Evolutionary conservation across 1,140 invertebrate genomes (phyloP).

Genomic region (Parasteatoda tepidariorum): DNA sequence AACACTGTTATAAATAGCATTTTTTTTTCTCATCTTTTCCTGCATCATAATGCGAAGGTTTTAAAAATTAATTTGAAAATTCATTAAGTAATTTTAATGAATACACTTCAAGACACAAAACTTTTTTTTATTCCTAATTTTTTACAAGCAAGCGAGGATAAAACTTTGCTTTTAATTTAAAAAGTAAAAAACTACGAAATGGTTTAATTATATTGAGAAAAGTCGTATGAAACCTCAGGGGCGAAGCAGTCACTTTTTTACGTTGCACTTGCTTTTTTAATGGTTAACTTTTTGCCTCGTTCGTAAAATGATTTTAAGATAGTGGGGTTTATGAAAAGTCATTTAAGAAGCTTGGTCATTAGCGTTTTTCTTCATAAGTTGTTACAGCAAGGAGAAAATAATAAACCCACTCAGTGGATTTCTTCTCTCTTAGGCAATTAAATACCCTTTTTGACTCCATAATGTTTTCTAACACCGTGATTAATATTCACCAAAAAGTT

Average conservation of each 20-base stretch:
- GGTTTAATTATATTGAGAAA: slow-evolving; percentile 49
- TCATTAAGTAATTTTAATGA: background rate
- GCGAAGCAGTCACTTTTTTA: slow-evolving; percentile 8
- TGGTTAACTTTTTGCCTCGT: slow-evolving; percentile 8
- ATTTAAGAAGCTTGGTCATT: slow-evolving; percentile 29
- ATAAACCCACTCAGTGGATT: slow-evolving; percentile 13
- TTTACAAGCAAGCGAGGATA: background rate
- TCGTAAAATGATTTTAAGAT: slow-evolving; percentile 47
- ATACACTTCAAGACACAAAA: background rate
- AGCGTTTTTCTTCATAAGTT: slow-evolving; percentile 34
- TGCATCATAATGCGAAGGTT: background rate
- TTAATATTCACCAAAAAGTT: slow-evolving; percentile 56
- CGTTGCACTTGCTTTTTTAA: slow-evolving; percentile 19
- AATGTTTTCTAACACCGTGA: slow-evolving; percentile 56
- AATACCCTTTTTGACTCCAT: slow-evolving; percentile 49
- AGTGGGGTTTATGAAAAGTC: slow-evolving; percentile 11
- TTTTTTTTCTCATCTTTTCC: too few relatives aligned
- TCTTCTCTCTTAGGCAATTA: slow-evolving; percentile 50
- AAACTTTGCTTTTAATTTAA: slow-evolving; percentile 27
- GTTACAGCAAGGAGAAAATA: slow-evolving; percentile 37
- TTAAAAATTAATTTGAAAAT: background rate
- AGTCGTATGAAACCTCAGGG: background rate
- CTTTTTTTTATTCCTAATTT: background rate
- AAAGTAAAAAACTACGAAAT: slow-evolving; percentile 30
- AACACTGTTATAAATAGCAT: too few relatives aligned